Conservation (phyloP, 1,140 invertebrate species). For the Calosoma granatense region DNA sequence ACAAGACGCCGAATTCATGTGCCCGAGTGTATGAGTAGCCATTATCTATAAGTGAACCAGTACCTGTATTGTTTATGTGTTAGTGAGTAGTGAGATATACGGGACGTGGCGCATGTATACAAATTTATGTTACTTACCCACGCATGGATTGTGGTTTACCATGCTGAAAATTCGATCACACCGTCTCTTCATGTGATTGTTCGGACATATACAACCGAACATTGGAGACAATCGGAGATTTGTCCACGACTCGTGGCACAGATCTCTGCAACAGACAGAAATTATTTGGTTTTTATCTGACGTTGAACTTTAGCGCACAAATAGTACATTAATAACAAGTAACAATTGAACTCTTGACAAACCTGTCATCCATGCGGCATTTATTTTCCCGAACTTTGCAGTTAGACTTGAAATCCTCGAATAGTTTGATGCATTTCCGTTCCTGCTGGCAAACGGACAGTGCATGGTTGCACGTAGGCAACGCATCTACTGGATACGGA, state of each 20-base stretch:
- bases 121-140: slow-evolving; percentile 57
- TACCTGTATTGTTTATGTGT: no score
- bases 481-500: slow-evolving; percentile 71
- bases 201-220: slow-evolving; percentile 85
- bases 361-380: slow-evolving; percentile 82
- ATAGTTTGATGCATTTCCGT: slow-evolving; percentile 63
- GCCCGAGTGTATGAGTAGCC: no score
- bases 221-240: slow-evolving; percentile 71
- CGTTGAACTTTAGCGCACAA: neutral
- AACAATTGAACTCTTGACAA: no score
- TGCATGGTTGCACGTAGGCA: slow-evolving; percentile 80
- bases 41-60: no score
- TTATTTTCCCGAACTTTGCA: slow-evolving; percentile 74
- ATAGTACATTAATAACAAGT: neutral
- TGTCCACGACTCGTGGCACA: slow-evolving; percentile 74
- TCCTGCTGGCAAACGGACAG: slow-evolving; percentile 69
- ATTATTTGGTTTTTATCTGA: no score
- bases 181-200: slow-evolving; percentile 74
- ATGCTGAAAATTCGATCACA: slow-evolving; percentile 76
- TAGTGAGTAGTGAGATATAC: no score
- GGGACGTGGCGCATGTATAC: neutral
- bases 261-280: slow-evolving; percentile 49
- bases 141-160: slow-evolving; percentile 83
- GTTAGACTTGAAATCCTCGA: slow-evolving; percentile 72
- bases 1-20: no score